Evolutionary conservation across 2,113 vertebrate genomes (phyloP).

Genomic region (Odocoileus hemionus): DNA sequence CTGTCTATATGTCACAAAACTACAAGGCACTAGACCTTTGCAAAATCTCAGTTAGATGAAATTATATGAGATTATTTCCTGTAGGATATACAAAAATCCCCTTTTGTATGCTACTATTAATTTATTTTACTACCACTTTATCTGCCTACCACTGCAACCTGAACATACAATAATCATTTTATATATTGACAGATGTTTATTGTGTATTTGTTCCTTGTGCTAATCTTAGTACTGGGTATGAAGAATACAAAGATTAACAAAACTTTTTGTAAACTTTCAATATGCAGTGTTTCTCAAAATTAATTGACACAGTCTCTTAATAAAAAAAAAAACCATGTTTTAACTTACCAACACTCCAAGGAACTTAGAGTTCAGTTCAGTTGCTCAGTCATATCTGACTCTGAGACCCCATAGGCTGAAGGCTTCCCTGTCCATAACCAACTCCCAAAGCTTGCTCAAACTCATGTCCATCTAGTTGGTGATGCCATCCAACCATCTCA

Average conservation of each 20-base stretch:
- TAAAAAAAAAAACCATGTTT: neutral
- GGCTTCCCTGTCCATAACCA: neutral
- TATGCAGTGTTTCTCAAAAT: neutral
- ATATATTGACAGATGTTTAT: neutral
- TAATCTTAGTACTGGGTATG: neutral
- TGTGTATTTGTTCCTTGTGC: neutral
- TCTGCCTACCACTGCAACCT: neutral
- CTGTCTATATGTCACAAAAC: neutral
- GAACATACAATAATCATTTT: neutral
- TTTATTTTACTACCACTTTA: neutral
- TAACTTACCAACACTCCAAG: neutral
- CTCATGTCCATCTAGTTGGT: neutral
- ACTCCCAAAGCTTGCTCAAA: neutral
- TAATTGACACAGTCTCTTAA: neutral
- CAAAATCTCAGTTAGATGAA: neutral
- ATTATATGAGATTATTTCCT: neutral
- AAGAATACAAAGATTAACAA: neutral
- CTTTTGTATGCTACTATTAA: neutral
- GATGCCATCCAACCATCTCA: neutral
- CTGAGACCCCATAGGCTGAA: neutral
- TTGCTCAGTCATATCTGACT: neutral
- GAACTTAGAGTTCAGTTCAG: neutral
- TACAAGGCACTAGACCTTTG: neutral
- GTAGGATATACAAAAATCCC: neutral
- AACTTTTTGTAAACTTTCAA: neutral